Base-by-base conservation (phyloP, 1,140 invertebrate species). In the Harpegnathos saltator region DNA sequence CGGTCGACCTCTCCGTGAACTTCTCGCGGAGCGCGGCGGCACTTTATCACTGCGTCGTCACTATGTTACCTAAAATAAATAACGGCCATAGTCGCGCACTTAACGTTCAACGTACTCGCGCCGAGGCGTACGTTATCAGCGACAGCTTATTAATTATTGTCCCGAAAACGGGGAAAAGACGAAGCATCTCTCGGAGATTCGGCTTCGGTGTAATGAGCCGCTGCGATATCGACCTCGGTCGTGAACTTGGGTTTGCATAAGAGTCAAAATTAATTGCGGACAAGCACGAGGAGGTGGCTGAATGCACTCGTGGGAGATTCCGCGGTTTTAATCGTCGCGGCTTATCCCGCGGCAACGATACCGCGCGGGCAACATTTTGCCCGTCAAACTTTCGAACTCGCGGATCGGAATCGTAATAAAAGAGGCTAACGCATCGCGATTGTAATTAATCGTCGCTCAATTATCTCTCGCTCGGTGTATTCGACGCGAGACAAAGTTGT, bases 211-310 rank as follows among this genome's bases (percentile, higher is more conserved):
- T 54, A 58, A 58, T 9, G 44, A 78, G 48, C 15, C 19, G 62
- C 17, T 11, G 54, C 33, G 52, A 80, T 82, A 62, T 82, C 69
- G 15, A 22, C 14, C 15, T 62, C 44, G 17, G 77, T 69, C 56
- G 78, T 82, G 78, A 82, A 82, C 78, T 82, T 74, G 44, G 14
- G 58, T 58, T 82, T 82, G 78, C 69, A 82, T 74, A 82, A 82
- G 56, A 62, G 44, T 14, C 54, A 48, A 38, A 82, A 65, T 82
- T 83, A 65, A 83, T 78, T 66, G 29, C 33, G 12, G 24, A 58
- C 22, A 26, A 77, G 3, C 56, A 17, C n/a, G n/a, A 52, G 50
- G 38, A 14, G 19, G 63, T 48, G n/a, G 17, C 48, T 75, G n/a
- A 1, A 54, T 4, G n/a, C 14, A 7, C 29, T 33, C 29, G 29